These are phyloP conservation scores for Eucidaris tribuloides DNA, from an alignment of 35 echinoderm and acorn worm genomes.

Conservation along the genomic window DNA sequence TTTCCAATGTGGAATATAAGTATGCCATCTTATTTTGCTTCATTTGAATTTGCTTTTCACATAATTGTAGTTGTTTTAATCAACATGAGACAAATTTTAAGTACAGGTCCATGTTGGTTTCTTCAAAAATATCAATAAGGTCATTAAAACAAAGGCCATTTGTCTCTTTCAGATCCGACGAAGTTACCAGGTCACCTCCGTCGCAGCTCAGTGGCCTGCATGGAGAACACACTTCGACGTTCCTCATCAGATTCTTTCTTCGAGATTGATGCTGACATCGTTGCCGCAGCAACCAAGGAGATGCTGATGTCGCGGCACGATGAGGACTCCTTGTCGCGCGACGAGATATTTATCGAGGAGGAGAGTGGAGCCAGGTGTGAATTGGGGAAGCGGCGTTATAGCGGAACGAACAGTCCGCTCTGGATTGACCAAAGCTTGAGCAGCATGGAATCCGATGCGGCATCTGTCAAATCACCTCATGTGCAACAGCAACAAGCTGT, in stretches of 20 bases:
- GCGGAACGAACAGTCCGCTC: constrained; percentile 51
- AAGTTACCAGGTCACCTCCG: constrained; percentile 24
- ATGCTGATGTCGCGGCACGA: constrained; percentile 38
- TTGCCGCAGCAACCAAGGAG: constrained; percentile 72
- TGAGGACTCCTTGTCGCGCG: neutral
- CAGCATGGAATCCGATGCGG: constrained; percentile 60
- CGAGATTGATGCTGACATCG: constrained; percentile 49
- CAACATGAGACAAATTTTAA: too few species aligned
- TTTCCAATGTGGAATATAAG: too few species aligned
- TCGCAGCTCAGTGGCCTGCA: constrained; percentile 61
- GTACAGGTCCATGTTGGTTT: too few species aligned
- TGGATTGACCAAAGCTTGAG: constrained; percentile 87
- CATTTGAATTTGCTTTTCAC: too few species aligned
- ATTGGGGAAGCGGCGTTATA: constrained; percentile 33
- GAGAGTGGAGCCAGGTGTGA: constrained; percentile 27
- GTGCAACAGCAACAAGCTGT: neutral
- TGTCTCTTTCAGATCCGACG: neutral
- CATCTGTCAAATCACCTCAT: constrained; percentile 32
- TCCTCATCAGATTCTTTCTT: constrained; percentile 93
- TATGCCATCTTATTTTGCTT: too few species aligned
- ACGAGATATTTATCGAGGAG: constrained; percentile 34
- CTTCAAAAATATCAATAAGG: too few species aligned
- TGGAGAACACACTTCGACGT: constrained; percentile 37
- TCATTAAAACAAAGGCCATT: too few species aligned
- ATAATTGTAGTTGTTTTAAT: too few species aligned